Conservation (phyloP, 2,888 invertebrate species). For the Heliconius cydno region DNA sequence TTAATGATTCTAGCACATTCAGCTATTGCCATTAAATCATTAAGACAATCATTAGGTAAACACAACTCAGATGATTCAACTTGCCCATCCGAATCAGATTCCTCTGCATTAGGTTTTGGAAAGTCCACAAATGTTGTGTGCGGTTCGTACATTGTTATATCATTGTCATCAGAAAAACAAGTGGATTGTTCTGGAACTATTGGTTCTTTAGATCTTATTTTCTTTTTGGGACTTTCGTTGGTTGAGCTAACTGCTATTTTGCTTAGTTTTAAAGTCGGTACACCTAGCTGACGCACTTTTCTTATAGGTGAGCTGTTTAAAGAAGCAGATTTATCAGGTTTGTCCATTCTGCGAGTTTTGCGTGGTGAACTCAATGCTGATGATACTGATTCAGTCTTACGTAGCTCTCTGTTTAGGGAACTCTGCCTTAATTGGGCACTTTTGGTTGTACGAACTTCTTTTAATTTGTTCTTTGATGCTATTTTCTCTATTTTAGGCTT, state of each 20-base stretch:
- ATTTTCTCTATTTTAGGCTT: constrained; percentile 63
- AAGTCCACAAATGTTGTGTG: constrained; percentile 75
- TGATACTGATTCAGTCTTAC: constrained; percentile 68
- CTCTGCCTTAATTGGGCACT: constrained; percentile 73
- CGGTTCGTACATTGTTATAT: constrained; percentile 79
- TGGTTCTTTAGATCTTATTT: constrained; percentile 64
- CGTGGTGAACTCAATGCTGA: constrained; percentile 75
- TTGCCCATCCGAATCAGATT: constrained; percentile 74
- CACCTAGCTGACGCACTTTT: constrained; percentile 75
- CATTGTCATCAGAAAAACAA: constrained; percentile 69
- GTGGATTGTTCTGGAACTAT: constrained; percentile 61
- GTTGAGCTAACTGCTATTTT: constrained; percentile 67
- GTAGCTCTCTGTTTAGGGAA: constrained; percentile 71
- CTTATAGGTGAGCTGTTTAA: constrained; percentile 78
- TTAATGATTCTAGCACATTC: constrained; percentile 68
- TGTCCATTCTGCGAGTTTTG: constrained; percentile 76
- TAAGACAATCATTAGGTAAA: constrained; percentile 75
- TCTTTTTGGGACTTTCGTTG: constrained; percentile 73
- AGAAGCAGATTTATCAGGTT: constrained; percentile 75
- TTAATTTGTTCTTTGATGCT: constrained; percentile 62
- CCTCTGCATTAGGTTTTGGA: constrained; percentile 69
- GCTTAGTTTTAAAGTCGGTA: constrained; percentile 63
- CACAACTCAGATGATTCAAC: constrained; percentile 75
- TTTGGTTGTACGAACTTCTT: constrained; percentile 69
- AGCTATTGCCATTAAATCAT: constrained; percentile 75